phyloP scores from a whole-genome alignment of 1,140 invertebrate species.

The Hylyphantes graminicola region DNA sequence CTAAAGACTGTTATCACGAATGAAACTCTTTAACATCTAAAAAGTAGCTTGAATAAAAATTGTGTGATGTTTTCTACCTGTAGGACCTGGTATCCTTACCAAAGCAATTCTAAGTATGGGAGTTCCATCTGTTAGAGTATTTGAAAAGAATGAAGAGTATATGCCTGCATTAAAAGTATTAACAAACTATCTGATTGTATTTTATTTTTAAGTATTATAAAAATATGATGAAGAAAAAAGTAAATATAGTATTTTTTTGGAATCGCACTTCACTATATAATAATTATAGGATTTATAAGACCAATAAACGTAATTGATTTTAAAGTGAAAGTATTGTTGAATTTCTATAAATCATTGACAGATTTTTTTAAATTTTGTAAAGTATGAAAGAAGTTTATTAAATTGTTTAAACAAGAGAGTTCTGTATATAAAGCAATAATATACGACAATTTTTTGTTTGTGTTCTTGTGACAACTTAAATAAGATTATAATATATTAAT shows the following conservation, averaged over 20 bases:
- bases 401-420: too few relatives aligned
- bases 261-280: too few relatives aligned
- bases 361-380: not conserved
- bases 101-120: constrained; percentile 14
- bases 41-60: not conserved
- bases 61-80: not conserved
- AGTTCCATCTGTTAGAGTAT: constrained; percentile 18
- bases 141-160: constrained; percentile 43
- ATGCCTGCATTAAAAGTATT: constrained; percentile 18
- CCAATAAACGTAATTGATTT: not conserved
- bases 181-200: not conserved
- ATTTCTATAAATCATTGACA: constrained; percentile 1
- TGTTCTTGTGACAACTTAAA: too few relatives aligned
- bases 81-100: constrained; percentile 22
- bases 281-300: not conserved
- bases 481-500: not conserved
- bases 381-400: not conserved
- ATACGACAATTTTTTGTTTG: not conserved
- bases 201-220: not conserved
- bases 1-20: too few relatives aligned
- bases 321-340: not conserved
- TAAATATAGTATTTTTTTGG: too few relatives aligned
- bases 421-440: not conserved
- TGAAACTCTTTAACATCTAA: too few relatives aligned
- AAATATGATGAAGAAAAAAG: too few relatives aligned